A percentile compares a stretch with the other conserved stretches of the same genome.
Evolutionary conservation across 2,113 vertebrate genomes (phyloP).

Genomic region (Vicugna pacos): DNA sequence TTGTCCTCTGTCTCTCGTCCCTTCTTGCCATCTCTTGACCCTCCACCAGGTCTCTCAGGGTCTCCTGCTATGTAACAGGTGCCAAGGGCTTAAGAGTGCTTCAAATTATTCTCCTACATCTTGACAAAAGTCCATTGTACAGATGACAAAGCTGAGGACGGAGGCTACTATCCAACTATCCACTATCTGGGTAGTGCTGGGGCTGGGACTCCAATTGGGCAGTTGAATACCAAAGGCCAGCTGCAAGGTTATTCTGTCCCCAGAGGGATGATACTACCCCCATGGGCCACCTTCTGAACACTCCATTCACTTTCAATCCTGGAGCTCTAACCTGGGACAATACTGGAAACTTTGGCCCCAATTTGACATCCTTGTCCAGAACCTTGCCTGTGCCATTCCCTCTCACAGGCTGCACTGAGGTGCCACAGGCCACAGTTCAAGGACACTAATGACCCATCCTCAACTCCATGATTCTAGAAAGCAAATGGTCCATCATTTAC

Average conservation of each 20-base stretch:
- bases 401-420: too few relatives aligned
- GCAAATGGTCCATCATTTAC: background rate
- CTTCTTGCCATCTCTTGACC: background rate
- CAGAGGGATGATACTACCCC: background rate
- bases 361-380: background rate
- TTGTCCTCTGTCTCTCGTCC: too few relatives aligned
- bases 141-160: background rate
- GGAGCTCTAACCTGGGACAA: background rate
- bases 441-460: background rate
- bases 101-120: background rate
- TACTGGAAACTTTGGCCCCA: background rate
- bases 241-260: background rate
- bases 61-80: background rate
- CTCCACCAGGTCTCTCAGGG: background rate
- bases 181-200: background rate
- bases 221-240: background rate
- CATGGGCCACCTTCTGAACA: background rate
- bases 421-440: background rate
- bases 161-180: background rate
- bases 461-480: background rate
- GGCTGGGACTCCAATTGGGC: background rate
- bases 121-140: background rate
- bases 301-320: background rate
- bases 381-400: accelerated
- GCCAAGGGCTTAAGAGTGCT: background rate